Conservation (phyloP, 2,113 vertebrate species). For the Cathartes aura region DNA sequence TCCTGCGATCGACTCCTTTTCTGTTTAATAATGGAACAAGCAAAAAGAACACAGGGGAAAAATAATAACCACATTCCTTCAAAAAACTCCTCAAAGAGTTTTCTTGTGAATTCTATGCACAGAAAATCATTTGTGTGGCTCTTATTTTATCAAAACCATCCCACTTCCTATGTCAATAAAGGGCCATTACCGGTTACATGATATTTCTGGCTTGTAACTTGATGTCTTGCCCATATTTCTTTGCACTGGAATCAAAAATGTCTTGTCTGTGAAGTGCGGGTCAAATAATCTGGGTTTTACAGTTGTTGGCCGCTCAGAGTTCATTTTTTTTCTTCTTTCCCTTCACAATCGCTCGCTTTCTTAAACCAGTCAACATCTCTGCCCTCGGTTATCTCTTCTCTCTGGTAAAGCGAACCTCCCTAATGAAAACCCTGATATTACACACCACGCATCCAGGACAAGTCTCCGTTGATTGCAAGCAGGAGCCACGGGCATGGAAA, state of each 20-base stretch:
- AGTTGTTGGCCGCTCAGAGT: background rate
- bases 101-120: background rate
- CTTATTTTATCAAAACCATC: slow-evolving; percentile 43
- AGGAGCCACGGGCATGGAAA: background rate
- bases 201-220: slow-evolving; percentile 26
- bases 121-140: slow-evolving; percentile 15
- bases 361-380: background rate
- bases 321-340: background rate
- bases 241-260: background rate
- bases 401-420: accelerated
- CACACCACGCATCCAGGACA: background rate
- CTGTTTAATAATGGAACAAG: background rate
- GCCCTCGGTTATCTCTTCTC: background rate
- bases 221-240: background rate
- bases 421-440: background rate
- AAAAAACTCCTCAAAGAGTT: background rate
- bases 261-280: background rate
- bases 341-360: background rate
- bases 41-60: background rate
- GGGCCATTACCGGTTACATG: background rate
- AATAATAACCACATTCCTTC: background rate
- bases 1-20: background rate
- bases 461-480: background rate
- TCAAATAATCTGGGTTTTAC: background rate
- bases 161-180: slow-evolving; percentile 1